Evolutionary conservation across 2,797 vertebrate species (phyloP).

Genomic region (Pipistrellus kuhlii): DNA sequence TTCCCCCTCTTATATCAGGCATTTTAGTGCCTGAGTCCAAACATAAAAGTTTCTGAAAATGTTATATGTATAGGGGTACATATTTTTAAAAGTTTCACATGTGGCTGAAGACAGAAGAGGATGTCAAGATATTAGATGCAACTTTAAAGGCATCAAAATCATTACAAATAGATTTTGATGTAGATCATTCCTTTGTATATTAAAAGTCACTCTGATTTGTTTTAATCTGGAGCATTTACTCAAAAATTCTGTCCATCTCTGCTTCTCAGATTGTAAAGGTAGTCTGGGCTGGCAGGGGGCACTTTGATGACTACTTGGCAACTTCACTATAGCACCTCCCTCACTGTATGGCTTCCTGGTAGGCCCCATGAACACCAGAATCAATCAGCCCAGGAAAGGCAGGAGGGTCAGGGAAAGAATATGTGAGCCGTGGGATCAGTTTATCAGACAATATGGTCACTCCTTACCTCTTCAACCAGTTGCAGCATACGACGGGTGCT

Average conservation of each 20-base stretch:
- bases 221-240: not conserved
- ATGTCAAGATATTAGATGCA: not conserved
- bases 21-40: constrained; percentile 58
- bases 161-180: constrained; percentile 39
- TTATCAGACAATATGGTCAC: not conserved
- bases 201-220: constrained; percentile 11
- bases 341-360: not conserved
- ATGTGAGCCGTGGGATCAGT: not conserved
- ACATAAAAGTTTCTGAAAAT: constrained; percentile 50
- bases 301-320: not conserved
- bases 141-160: constrained; percentile 11
- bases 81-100: constrained; percentile 36
- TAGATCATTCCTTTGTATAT: not conserved
- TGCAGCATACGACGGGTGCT: constrained; percentile 99
- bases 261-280: not conserved
- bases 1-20: constrained; percentile 59
- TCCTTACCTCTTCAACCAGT: constrained; percentile 98
- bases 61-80: not conserved
- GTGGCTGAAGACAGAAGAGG: constrained; percentile 36
- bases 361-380: not conserved
- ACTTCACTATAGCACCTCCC: not conserved
- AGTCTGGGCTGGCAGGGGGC: not conserved
- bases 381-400: not conserved
- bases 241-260: not conserved
- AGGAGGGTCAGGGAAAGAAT: not conserved